Evolutionary conservation across 2,113 vertebrate species (phyloP).

Genomic region (Trichechus manatus): DNA sequence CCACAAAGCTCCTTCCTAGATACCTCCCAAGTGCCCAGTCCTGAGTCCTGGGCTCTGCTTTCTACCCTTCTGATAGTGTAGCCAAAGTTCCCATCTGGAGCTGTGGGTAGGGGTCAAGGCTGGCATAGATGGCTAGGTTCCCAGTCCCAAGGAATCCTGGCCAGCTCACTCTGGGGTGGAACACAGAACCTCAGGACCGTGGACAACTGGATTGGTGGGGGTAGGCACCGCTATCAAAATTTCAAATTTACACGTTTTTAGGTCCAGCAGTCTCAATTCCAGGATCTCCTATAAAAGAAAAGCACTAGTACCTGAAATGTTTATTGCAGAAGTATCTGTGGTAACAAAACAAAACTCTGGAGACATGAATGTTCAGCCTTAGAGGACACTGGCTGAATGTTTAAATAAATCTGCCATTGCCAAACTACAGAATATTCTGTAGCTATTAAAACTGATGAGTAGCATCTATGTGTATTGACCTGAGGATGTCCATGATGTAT

Average conservation of each 20-base stretch:
- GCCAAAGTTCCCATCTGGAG: neutral
- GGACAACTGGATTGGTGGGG: neutral
- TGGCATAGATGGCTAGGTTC: neutral
- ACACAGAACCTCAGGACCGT: neutral
- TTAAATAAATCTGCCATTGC: neutral
- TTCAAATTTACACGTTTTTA: neutral
- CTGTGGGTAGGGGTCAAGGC: neutral
- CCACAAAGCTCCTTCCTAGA: neutral
- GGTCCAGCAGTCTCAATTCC: neutral
- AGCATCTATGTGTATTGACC: neutral
- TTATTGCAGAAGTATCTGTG: neutral
- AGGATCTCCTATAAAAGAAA: neutral
- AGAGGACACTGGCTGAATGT: neutral
- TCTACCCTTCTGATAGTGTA: neutral
- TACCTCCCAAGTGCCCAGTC: neutral
- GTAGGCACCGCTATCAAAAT: neutral
- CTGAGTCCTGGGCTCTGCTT: neutral
- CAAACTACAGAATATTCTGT: neutral
- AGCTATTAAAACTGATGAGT: neutral
- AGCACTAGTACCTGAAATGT: neutral
- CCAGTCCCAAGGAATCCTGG: neutral
- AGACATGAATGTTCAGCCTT: neutral
- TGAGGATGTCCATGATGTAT: neutral
- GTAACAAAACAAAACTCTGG: neutral
- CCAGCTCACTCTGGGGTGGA: neutral